These are phyloP conservation scores for Microdon myrmicae DNA, from an alignment of 2,888 invertebrate species.

Conservation along the genomic window DNA sequence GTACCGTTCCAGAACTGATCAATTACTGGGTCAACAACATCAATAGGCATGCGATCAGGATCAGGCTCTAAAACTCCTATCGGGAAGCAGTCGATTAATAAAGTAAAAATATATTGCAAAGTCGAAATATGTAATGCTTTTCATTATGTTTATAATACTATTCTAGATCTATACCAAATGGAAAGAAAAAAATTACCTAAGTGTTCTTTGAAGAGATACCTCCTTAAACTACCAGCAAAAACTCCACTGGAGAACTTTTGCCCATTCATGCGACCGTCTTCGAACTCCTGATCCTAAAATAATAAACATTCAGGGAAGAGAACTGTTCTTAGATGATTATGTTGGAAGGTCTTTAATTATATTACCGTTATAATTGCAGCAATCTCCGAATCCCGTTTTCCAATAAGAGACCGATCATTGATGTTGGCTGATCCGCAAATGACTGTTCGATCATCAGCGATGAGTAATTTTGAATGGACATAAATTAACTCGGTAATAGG, in stretches of 20 bases:
- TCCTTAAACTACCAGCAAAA: conserved; percentile 86
- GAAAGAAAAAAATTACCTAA: conserved; percentile 73
- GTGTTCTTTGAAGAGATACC: conserved; percentile 90
- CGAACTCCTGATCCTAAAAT: conserved; percentile 80
- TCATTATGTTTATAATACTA: too few relatives aligned
- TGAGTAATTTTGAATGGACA: conserved; percentile 96
- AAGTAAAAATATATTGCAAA: conserved; percentile 38
- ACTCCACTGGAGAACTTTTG: conserved; percentile 83
- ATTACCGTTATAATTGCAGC: conserved; percentile 84
- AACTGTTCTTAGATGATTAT: too few relatives aligned
- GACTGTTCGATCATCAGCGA: conserved; percentile 89
- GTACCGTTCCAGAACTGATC: conserved; percentile 85
- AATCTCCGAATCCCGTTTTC: conserved; percentile 93
- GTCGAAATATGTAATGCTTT: conserved; percentile 63
- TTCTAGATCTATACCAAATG: too few relatives aligned
- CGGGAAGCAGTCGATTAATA: neutral
- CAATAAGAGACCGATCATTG: conserved; percentile 94
- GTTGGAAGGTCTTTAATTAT: conserved; percentile 9
- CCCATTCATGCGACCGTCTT: conserved; percentile 85
- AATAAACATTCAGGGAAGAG: too few relatives aligned
- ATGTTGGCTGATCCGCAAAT: conserved; percentile 99
- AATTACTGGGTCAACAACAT: conserved; percentile 82
- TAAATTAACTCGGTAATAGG: conserved; percentile 94
- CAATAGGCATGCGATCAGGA: conserved; percentile 66
- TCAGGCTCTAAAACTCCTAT: conserved; percentile 68